Base-by-base conservation (phyloP, 2,797 vertebrate genomes). In the Craterocephalus amniculus region DNA sequence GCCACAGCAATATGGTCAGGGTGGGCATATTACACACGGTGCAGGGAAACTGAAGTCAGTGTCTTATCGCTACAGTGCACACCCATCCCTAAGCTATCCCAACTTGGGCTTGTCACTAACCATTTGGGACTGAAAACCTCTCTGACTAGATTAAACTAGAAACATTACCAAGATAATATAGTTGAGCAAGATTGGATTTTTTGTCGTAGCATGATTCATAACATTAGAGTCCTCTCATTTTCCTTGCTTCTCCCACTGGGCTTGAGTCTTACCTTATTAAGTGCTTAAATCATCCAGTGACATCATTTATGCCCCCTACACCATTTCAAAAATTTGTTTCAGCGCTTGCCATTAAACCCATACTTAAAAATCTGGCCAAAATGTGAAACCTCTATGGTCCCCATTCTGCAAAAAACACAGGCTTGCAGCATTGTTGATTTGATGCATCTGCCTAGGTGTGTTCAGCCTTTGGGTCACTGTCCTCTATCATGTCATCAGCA, bases 401-500 rank as follows among this genome's bases (percentile, higher is more conserved):
- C 62, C 57, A 43, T 65, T 56, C 16, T 67, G 60, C 55, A 61
- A 70, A 67, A 84, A 83, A 88, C 76, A 80, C 76, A 81, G 76
- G 79, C 51, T 63, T 63, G 51, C 70, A 64, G 59, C 54, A 2
- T n/a, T 51, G 70, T 78, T 86, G 87, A 87, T 84, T 77, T 70
- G 74, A 78, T 74, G 64, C 43, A 51, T 74, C 29, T 55, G 59
- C 52, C 69, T n/a, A 63, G 75, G 79, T 85, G 78, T 84, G 75
- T 70, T 78, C 59, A 67, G 72, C 69, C 75, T 61, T 62, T 61
- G 61, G 77, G 79, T 89, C 84, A 71, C 77, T 65, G 70, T 81
- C 81, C 80, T 83, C 76, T 49, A 81, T 87, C 83, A 84, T 81
- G 84, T 81, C 87, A 86, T 84, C 84, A 90, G 79, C 83, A 72